These are phyloP conservation scores for Columba janthina DNA, from an alignment of 2,113 vertebrate species.

Conservation along the genomic window DNA sequence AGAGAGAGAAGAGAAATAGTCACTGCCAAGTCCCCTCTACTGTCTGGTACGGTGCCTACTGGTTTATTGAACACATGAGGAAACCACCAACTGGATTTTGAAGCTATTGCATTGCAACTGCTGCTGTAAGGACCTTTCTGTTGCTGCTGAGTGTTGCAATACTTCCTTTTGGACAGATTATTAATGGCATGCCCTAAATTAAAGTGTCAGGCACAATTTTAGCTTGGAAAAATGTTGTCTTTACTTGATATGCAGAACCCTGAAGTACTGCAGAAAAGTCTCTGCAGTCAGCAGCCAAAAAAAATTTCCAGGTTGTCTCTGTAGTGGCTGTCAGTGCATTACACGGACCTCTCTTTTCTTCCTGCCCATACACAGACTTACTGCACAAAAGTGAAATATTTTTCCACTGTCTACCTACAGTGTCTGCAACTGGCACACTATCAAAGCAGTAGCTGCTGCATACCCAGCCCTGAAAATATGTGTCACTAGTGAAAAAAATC, in stretches of 20 bases:
- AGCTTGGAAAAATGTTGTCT: not conserved
- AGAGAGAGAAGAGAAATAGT: not conserved
- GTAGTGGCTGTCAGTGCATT: not conserved
- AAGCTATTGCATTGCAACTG: not conserved
- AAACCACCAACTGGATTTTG: not conserved
- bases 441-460: not conserved
- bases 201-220: not conserved
- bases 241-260: not conserved
- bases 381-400: not conserved
- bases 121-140: not conserved
- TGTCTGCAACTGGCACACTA: not conserved
- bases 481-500: not conserved
- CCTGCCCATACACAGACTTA: not conserved
- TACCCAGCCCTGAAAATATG: not conserved
- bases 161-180: not conserved
- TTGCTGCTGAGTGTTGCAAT: accelerated
- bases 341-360: not conserved
- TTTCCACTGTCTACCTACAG: not conserved
- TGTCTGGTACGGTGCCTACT: not conserved
- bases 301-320: not conserved
- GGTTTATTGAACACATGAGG: not conserved
- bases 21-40: not conserved
- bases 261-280: not conserved
- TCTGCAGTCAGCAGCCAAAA: not conserved
- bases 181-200: not conserved